Conservation (phyloP, 2,797 vertebrate species). For the Naso thynnoides region DNA sequence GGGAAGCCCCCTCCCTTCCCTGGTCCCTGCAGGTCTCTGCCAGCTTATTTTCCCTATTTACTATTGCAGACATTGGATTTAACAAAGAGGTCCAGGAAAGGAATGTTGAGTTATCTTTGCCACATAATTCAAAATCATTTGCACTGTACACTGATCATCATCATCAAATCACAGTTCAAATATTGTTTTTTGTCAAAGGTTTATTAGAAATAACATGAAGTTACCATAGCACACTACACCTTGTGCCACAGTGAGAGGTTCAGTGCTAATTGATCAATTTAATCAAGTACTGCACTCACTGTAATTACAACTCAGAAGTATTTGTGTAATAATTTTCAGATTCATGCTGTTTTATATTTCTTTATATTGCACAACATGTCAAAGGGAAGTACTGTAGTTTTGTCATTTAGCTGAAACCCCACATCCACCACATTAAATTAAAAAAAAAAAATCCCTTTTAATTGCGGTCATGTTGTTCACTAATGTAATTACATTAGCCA, state of each 20-base stretch:
- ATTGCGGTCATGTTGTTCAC: too few relatives aligned
- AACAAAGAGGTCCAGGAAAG: background rate
- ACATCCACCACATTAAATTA: too few relatives aligned
- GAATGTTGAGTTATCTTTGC: constrained; percentile 13
- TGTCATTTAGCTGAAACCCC: too few relatives aligned
- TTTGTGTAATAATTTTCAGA: background rate
- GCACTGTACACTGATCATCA: constrained; percentile 19
- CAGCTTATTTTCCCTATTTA: constrained; percentile 11
- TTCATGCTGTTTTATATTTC: background rate
- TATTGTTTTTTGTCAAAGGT: constrained; percentile 21
- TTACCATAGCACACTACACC: background rate
- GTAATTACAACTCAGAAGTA: background rate
- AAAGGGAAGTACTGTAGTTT: background rate
- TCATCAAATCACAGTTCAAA: constrained; percentile 23
- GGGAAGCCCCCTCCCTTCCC: background rate
- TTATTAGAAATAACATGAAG: background rate
- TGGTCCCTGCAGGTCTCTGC: background rate
- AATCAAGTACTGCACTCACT: background rate
- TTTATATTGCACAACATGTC: background rate
- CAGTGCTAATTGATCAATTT: background rate
- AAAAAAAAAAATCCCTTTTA: too few relatives aligned
- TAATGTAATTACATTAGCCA: too few relatives aligned
- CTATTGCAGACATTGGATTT: constrained; percentile 12
- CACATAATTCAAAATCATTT: constrained; percentile 28
- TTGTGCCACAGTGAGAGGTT: background rate